phyloP scores from a whole-genome alignment of 2,888 invertebrate genomes.

The Venustoraphidia nigricollis region DNA sequence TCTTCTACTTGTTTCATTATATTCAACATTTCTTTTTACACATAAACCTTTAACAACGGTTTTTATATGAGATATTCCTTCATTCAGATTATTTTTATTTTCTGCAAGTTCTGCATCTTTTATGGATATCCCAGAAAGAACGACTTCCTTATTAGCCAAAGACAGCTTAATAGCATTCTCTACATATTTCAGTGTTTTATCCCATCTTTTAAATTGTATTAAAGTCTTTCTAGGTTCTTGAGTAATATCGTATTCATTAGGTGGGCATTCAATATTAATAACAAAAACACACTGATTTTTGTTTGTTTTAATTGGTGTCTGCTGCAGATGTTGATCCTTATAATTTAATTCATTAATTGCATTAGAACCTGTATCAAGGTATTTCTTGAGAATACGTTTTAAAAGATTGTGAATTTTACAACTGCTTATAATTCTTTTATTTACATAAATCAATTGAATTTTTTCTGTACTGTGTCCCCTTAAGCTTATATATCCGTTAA shows the following conservation, averaged over 20 bases:
- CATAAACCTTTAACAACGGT: slow-evolving; percentile 29
- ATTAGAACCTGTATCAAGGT: background rate
- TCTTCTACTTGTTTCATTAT: slow-evolving; percentile 14
- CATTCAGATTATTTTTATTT: slow-evolving; percentile 14
- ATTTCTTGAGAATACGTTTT: slow-evolving; percentile 21
- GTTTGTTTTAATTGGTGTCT: slow-evolving; percentile 7
- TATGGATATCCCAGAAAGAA: slow-evolving; percentile 25
- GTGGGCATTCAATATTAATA: slow-evolving; percentile 36
- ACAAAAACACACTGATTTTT: slow-evolving; percentile 29
- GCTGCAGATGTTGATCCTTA: slow-evolving; percentile 11
- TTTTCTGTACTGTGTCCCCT: slow-evolving; percentile 27
- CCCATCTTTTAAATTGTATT: slow-evolving; percentile 36
- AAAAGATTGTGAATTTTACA: slow-evolving; percentile 33
- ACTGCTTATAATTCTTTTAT: slow-evolving; percentile 38
- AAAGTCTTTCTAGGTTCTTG: slow-evolving; percentile 32
- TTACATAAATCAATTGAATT: slow-evolving; percentile 49
- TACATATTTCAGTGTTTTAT: slow-evolving; percentile 25
- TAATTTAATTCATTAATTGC: background rate
- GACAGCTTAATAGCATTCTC: slow-evolving; percentile 23
- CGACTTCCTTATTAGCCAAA: slow-evolving; percentile 15
- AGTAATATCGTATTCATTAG: slow-evolving; percentile 31
- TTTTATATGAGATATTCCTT: slow-evolving; percentile 21
- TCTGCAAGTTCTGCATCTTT: slow-evolving; percentile 20
- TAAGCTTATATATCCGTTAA: slow-evolving; percentile 41
- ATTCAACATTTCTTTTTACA: slow-evolving; percentile 25